Base-by-base conservation (phyloP, 2,888 invertebrate genomes). In the Neuroscelio doddi region DNA sequence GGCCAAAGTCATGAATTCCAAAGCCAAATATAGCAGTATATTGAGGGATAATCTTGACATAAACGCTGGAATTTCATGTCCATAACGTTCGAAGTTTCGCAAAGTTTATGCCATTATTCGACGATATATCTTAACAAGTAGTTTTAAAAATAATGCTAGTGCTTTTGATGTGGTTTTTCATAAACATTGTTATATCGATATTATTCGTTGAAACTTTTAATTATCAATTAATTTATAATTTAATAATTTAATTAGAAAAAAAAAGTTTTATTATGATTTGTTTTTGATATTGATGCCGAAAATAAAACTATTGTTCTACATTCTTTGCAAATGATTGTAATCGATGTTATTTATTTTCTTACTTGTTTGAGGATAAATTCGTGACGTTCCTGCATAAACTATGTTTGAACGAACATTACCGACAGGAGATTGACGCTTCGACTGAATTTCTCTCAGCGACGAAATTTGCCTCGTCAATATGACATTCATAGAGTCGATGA, bases 391-490 rank as follows among this genome's bases (percentile, higher is more conserved):
- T 57, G 30, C 45, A 51, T 51, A 59, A 59, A 59, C 46, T 39
- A 46, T 51, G 49, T 34, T 36, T 47, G 49, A 58, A 45, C 24
- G 51, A 51, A 46, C 50, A 59, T 59, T 59, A 59, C 51, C 58
- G 58, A 51, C 46, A 51, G 29, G 45, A 44, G 47, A 59, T 52
- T 52, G 59, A 59, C 47, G 52, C 32, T 42, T 34, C 10, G 36
- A 59, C 34, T 59, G 42, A 52, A 59, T 51, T 59, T 61, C 53
- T 44, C 49, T 53, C 38, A 42, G 26, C 36, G 49, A 50, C 57
- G 50, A 57, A 49, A 57, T 57, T 50, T 50, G 50, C 57, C 36
- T 57, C 50, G 50, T 57, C 36, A 45, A 57, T 57, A 46, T 46
- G 46, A 46, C 58, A 46, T 58, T 51, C 51, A 51, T 51, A 34